Conservation (phyloP, 2,113 vertebrate species). For the Stomatorhinus ivindoensis region DNA sequence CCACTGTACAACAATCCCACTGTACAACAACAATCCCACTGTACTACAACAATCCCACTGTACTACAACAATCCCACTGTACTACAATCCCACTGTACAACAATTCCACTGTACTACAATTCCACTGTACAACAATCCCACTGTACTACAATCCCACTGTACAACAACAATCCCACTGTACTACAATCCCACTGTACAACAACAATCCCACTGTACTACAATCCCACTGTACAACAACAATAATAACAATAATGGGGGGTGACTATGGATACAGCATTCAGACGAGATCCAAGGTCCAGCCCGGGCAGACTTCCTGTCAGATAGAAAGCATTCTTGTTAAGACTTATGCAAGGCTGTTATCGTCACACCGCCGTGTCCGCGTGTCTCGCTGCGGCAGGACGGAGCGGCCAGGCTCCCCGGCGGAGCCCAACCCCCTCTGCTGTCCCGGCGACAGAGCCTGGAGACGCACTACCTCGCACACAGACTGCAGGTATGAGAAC, state of each 20-base stretch:
- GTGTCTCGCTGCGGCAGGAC: constrained; percentile 69
- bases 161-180: no score
- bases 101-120: no score
- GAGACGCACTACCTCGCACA: constrained; percentile 87
- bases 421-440: constrained; percentile 59
- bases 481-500: constrained; percentile 71
- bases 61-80: no score
- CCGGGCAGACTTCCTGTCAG: not conserved
- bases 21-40: no score
- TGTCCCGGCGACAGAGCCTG: constrained; percentile 79
- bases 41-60: not conserved
- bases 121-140: no score
- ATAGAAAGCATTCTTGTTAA: not conserved
- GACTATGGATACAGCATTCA: not conserved
- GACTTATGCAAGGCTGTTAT: not conserved
- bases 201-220: not conserved
- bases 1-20: not conserved
- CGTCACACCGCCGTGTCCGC: not conserved
- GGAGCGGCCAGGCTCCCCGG: constrained; percentile 62
- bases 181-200: no score
- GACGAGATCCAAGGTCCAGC: not conserved
- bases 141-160: not conserved
- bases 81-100: not conserved
- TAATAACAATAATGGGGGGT: not conserved
- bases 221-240: not conserved